Evolutionary conservation across 2,888 invertebrate species (phyloP).

Genomic region (Microctonus aethiopoides): DNA sequence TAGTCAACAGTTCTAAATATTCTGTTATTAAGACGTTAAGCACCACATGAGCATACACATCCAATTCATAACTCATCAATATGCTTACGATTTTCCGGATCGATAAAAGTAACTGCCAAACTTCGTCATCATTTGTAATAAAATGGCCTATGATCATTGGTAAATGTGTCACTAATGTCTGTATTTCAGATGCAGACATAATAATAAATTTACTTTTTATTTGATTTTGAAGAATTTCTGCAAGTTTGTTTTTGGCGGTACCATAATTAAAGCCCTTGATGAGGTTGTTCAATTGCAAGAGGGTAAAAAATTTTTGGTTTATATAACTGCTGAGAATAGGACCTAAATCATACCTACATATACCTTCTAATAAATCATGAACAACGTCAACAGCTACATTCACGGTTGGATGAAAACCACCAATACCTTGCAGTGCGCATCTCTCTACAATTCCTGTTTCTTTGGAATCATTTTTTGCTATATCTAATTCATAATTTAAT

Average conservation of each 20-base stretch:
- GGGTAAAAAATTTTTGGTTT: slow-evolving; percentile 4
- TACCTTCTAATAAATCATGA: not conserved
- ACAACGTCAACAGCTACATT: slow-evolving; percentile 1
- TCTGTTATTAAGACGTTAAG: slow-evolving; percentile 33
- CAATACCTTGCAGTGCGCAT: slow-evolving; percentile 1
- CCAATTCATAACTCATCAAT: not conserved
- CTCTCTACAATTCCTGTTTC: slow-evolving; percentile 4
- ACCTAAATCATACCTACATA: not conserved
- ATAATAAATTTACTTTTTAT: not conserved
- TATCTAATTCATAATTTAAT: slow-evolving; percentile 9
- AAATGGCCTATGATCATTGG: not conserved
- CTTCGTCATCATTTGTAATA: not conserved
- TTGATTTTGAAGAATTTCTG: slow-evolving; percentile 10
- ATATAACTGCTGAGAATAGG: not conserved
- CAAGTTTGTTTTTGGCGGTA: slow-evolving; percentile 17
- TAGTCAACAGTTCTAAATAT: slow-evolving; percentile 31
- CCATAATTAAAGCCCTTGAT: slow-evolving; percentile 11
- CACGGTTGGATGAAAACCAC: slow-evolving; percentile 4
- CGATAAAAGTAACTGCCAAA: not conserved
- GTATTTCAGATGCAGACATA: not conserved
- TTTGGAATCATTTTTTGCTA: slow-evolving; percentile 15
- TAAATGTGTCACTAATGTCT: not conserved
- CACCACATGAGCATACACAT: too few species aligned
- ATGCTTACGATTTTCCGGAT: not conserved
- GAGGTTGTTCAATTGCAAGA: not conserved